Base-by-base conservation (phyloP, 2,113 vertebrate genomes). In the Anthoscopus minutus region DNA sequence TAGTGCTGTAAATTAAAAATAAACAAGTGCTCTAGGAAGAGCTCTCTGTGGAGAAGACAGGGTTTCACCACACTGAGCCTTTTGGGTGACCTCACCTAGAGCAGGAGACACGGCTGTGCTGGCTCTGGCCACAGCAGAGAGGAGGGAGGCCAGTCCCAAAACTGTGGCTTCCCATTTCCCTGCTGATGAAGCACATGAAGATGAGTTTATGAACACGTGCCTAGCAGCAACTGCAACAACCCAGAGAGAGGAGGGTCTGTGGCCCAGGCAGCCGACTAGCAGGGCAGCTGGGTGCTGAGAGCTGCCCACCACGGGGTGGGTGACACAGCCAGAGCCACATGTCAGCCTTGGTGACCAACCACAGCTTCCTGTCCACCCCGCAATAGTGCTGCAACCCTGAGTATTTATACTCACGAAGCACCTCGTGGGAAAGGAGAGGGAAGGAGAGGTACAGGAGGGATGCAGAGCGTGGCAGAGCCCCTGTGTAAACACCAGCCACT, bases 41-140 rank as follows among this genome's bases (percentile, higher is more conserved):
- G 58, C 13, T 20, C 22, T 73, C 53, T 28, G 87, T 6, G 40
- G 48, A 53, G 27, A 85, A 35, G 40, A 44, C 22, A 48, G 48
- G 35, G 27, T 57, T 61, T 23, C 42, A 35, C 11, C 44, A 10
- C 7, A 12, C 33, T 2, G 81, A 84, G 45, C 4, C 15, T 51
- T 80, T 25, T 2, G 15, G 13, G 51, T 33, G 60, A 86, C 9
- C 50, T 54, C 56, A 51, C 11, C 22, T 9, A 35, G 20, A 58
- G 45, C 62, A 48, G 53, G 31, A 42, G 30, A 44, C 16, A 11
- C 0, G 0, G 81, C 37, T 88, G 44, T n/a, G 18, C 65, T 20
- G 38, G 25, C 78, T 48, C 37, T 0, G 0, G 35, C 7, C 1
- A 0, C 12, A 9, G 76, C 3, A 0, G 13, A 27, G 56, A 28